Percentiles rank a stretch among this genome's conserved stretches.
These are phyloP conservation scores for Copidosoma floridanum DNA, from an alignment of 1,140 invertebrate genomes.

Conservation along the genomic window DNA sequence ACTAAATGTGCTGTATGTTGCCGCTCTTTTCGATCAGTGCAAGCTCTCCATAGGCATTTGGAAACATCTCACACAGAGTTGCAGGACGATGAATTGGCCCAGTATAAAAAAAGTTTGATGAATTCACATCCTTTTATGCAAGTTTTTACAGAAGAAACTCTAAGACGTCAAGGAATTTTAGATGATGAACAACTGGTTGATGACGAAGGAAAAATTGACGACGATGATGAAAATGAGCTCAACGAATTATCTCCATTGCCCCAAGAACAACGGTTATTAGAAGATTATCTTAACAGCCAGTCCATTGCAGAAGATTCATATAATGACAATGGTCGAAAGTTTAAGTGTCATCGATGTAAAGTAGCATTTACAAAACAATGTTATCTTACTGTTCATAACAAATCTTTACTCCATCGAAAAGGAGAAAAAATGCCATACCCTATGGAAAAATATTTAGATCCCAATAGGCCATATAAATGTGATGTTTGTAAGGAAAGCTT, in stretches of 20 bases:
- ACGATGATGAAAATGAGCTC: constrained; percentile 65
- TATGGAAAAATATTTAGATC: constrained; percentile 93
- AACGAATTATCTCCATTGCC: constrained; percentile 59
- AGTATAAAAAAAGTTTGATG: constrained; percentile 77
- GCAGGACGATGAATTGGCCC: constrained; percentile 75
- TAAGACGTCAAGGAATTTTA: constrained; percentile 61
- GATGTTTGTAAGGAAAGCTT: constrained; percentile 96
- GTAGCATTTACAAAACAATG: constrained; percentile 89
- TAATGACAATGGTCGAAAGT: constrained; percentile 85
- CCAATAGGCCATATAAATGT: constrained; percentile 92
- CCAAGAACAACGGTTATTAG: constrained; percentile 81
- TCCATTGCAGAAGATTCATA: constrained; percentile 88
- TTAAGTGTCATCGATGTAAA: constrained; percentile 91
- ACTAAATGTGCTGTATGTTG: constrained; percentile 93
- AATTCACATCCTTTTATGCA: constrained; percentile 73
- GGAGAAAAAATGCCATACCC: constrained; percentile 88
- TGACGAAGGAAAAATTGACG: constrained; percentile 64
- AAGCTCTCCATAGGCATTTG: constrained; percentile 87
- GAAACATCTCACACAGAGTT: constrained; percentile 82
- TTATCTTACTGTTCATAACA: constrained; percentile 89
- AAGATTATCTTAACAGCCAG: constrained; percentile 91
- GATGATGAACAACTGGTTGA: constrained; percentile 63
- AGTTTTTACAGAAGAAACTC: constrained; percentile 63
- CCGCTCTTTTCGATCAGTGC: constrained; percentile 85
- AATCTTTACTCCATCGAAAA: constrained; percentile 86